A percentile compares a stretch with the other conserved stretches of the same genome.
Evolutionary conservation across 2,113 vertebrate species (phyloP).

Genomic region (Equus quagga): DNA sequence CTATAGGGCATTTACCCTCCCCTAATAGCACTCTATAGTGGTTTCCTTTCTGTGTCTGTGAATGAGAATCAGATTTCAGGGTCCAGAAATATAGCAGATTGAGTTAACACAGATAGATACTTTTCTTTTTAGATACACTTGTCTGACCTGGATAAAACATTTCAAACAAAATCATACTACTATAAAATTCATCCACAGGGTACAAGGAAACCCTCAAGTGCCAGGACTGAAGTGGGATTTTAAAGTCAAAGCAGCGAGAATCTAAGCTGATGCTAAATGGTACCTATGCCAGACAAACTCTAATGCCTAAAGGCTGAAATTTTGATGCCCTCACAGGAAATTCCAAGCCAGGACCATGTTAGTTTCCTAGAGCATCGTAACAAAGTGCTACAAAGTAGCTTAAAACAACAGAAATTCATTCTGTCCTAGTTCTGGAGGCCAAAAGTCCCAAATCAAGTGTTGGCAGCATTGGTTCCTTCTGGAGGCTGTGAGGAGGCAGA

Average conservation of each 20-base stretch:
- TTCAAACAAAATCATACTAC: constrained; percentile 47
- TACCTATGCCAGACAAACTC: not conserved
- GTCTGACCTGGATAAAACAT: not conserved
- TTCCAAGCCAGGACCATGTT: not conserved
- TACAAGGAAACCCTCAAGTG: not conserved
- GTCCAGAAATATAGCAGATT: not conserved
- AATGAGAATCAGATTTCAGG: not conserved
- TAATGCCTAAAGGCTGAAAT: not conserved
- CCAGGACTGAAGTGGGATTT: not conserved
- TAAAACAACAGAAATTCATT: not conserved
- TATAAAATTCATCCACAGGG: not conserved
- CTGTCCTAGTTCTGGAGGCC: not conserved
- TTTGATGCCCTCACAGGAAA: not conserved
- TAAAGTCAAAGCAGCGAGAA: not conserved
- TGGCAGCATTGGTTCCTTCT: not conserved
- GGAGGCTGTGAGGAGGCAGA: not conserved
- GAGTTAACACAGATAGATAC: not conserved
- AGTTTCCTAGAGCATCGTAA: not conserved
- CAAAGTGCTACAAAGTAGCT: not conserved
- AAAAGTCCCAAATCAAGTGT: not conserved
- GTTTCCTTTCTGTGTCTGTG: not conserved
- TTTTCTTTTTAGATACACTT: not conserved
- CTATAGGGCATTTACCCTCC: not conserved
- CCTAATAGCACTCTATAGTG: not conserved
- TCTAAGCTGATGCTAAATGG: not conserved